phyloP scores from a whole-genome alignment of 2,888 invertebrate genomes.

The Coecobrya sp. region DNA sequence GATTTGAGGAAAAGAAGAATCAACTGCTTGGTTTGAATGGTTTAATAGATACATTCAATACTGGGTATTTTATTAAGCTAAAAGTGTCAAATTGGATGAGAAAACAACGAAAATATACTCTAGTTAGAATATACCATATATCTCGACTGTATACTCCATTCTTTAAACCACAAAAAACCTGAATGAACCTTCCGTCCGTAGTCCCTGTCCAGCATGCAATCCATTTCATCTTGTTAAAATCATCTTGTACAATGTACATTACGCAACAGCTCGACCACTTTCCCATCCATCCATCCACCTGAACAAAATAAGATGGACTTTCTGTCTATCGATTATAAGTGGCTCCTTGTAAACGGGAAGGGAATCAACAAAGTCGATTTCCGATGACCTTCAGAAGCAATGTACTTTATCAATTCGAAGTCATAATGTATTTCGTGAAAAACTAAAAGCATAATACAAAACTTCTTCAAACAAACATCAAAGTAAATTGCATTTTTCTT shows the following conservation, averaged over 20 bases:
- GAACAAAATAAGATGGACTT: neutral
- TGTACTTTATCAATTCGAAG: constrained; percentile 67
- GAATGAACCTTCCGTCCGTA: too few relatives aligned
- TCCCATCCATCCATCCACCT: neutral
- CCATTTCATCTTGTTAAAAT: constrained; percentile 6
- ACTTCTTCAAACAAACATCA: neutral
- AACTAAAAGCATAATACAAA: neutral
- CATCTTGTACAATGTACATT: neutral
- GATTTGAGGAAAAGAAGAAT: too few relatives aligned
- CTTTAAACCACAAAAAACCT: too few relatives aligned
- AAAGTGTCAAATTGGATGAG: too few relatives aligned
- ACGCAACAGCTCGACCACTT: neutral
- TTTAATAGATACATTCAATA: neutral
- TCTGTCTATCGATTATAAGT: constrained; percentile 21
- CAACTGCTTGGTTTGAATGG: too few relatives aligned
- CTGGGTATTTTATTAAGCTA: too few relatives aligned
- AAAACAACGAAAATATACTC: too few relatives aligned
- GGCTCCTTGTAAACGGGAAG: neutral
- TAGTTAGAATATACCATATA: too few relatives aligned
- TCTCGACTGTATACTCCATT: too few relatives aligned
- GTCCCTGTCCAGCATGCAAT: neutral
- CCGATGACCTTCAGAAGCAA: constrained; percentile 64
- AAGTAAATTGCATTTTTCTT: constrained; percentile 41
- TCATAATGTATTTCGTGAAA: constrained; percentile 8
- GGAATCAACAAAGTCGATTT: constrained; percentile 5